These are phyloP conservation scores for Lepidochrysops patricia DNA, from an alignment of 2,888 invertebrate genomes.

Conservation along the genomic window DNA sequence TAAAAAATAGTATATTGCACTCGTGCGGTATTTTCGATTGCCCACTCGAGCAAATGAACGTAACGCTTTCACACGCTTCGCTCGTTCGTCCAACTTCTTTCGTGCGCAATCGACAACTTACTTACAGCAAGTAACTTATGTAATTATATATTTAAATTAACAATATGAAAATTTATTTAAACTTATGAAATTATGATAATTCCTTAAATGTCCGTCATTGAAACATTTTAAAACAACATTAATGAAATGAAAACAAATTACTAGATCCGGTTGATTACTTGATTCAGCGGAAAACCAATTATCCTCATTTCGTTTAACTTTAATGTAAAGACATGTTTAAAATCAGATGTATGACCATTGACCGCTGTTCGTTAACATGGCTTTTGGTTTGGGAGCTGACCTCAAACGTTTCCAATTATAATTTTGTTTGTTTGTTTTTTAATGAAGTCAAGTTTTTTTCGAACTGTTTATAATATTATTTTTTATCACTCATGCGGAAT, in stretches of 20 bases:
- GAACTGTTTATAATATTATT: too few species aligned
- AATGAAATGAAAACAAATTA: slow-evolving; percentile 27
- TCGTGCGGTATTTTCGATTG: too few species aligned
- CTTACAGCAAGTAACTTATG: background rate
- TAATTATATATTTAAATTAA: background rate
- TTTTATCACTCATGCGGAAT: too few species aligned
- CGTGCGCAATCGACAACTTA: too few species aligned
- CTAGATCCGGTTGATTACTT: slow-evolving; percentile 23
- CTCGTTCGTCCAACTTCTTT: too few species aligned
- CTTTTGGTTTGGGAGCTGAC: slow-evolving; percentile 16
- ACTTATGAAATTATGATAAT: background rate
- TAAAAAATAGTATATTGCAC: too few species aligned
- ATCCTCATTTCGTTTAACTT: slow-evolving; percentile 30
- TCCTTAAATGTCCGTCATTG: background rate
- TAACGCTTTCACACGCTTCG: too few species aligned
- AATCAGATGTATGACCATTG: slow-evolving; percentile 29
- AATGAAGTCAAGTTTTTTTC: background rate
- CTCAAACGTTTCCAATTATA: slow-evolving; percentile 12
- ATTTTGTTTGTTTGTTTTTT: background rate
- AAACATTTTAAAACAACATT: slow-evolving; percentile 12
- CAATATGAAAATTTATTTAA: background rate
- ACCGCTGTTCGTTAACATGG: slow-evolving; percentile 28
- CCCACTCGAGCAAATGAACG: too few species aligned
- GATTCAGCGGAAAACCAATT: slow-evolving; percentile 29
- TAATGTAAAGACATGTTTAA: slow-evolving; percentile 32